phyloP scores from a whole-genome alignment of 2,888 invertebrate genomes.

The Cephonodes hylas region DNA sequence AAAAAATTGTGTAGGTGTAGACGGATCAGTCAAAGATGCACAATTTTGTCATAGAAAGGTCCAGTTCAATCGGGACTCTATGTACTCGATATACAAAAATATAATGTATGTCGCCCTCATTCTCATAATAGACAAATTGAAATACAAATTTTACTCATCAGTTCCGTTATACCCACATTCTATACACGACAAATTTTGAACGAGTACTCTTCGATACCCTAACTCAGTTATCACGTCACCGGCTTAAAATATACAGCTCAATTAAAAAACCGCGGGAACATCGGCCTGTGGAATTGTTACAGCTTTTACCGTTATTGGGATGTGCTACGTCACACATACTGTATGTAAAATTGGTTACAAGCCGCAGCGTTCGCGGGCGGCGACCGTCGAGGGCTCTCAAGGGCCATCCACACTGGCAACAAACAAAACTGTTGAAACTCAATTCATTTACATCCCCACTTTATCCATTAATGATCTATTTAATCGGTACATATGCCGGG shows the following conservation, averaged over 20 bases:
- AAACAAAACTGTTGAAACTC: slow-evolving; percentile 49
- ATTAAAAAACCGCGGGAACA: neutral
- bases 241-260: slow-evolving; percentile 19
- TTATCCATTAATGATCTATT: slow-evolving; percentile 46
- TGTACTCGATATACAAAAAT: too few relatives aligned
- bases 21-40: too few relatives aligned
- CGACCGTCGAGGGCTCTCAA: slow-evolving; percentile 28
- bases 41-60: too few relatives aligned
- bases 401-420: slow-evolving; percentile 37
- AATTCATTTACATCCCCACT: slow-evolving; percentile 54
- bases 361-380: slow-evolving; percentile 12
- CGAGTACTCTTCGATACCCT: too few relatives aligned
- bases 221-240: too few relatives aligned
- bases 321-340: slow-evolving; percentile 25
- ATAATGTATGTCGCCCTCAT: too few relatives aligned
- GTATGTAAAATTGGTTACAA: slow-evolving; percentile 36
- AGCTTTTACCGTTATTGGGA: slow-evolving; percentile 15
- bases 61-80: too few relatives aligned
- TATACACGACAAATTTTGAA: too few relatives aligned
- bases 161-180: too few relatives aligned
- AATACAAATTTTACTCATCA: too few relatives aligned
- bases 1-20: too few relatives aligned
- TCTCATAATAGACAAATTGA: too few relatives aligned
- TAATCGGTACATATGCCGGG: slow-evolving; percentile 33
- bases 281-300: neutral